These are phyloP conservation scores for Montipora cactus DNA, from an alignment of 64 coral and sea anemone genomes.

Conservation along the genomic window DNA sequence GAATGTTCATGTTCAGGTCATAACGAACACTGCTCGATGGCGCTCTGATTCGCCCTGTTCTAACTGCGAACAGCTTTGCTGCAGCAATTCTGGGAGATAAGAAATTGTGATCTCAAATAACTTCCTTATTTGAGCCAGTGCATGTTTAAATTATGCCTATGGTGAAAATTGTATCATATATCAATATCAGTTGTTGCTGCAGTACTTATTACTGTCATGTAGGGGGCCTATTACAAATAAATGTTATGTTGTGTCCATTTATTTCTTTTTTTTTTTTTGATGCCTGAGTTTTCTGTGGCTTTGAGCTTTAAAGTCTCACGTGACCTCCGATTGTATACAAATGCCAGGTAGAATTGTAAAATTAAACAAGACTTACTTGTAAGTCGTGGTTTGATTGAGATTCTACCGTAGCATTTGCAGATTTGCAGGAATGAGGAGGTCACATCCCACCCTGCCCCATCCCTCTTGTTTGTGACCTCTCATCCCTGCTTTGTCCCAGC, in stretches of 20 bases:
- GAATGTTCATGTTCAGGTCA: neutral
- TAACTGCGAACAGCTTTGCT: neutral
- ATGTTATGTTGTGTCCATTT: neutral
- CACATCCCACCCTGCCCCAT: neutral
- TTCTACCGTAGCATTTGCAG: neutral
- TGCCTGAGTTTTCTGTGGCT: neutral
- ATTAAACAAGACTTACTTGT: too few relatives aligned
- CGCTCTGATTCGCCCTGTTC: too few relatives aligned
- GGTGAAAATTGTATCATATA: neutral
- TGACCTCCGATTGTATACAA: too few relatives aligned
- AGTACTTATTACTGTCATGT: neutral
- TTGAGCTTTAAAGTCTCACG: too few relatives aligned
- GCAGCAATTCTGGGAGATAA: neutral
- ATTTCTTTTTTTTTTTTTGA: neutral
- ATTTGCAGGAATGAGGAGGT: too few relatives aligned
- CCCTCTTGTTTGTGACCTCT: neutral
- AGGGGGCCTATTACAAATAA: too few relatives aligned
- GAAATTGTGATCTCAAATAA: neutral
- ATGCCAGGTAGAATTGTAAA: too few relatives aligned
- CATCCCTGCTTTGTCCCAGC: neutral
- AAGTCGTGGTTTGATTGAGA: too few relatives aligned
- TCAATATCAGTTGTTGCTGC: too few relatives aligned
- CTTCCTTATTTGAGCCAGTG: neutral
- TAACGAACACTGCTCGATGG: neutral
- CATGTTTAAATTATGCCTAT: neutral